Conservation (phyloP, 1,140 invertebrate species). For the Temnothorax nylanderi region DNA sequence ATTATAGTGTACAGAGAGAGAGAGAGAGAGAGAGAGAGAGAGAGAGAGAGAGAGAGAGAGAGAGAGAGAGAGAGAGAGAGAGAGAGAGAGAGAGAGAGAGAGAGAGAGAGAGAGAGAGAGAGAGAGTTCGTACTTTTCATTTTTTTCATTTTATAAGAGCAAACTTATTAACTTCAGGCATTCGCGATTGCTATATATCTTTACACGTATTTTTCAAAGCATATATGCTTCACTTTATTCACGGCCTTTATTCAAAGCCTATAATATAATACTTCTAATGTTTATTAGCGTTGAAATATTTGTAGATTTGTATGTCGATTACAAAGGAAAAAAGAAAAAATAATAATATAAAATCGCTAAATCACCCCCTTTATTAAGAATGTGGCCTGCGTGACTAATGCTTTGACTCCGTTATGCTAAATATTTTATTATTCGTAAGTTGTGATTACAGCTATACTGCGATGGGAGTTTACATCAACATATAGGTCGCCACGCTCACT, state of each 20-base stretch:
- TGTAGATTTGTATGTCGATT: not conserved
- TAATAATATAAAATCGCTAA: not conserved
- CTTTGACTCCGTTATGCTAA: not conserved
- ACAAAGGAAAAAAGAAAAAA: not conserved
- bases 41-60: too few relatives aligned
- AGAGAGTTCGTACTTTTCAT: too few relatives aligned
- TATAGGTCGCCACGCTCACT: not conserved
- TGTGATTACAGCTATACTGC: not conserved
- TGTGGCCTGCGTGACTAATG: not conserved
- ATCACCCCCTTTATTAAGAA: not conserved
- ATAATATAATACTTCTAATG: not conserved
- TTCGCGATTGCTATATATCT: not conserved
- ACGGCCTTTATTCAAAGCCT: not conserved
- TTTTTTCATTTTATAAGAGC: not conserved
- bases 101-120: too few relatives aligned
- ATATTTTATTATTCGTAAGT: not conserved
- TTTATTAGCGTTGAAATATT: not conserved
- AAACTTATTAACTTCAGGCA: not conserved
- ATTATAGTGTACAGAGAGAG: not conserved
- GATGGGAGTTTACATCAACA: not conserved
- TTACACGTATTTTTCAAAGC: not conserved
- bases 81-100: too few relatives aligned
- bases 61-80: too few relatives aligned
- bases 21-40: too few relatives aligned
- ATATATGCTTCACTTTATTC: not conserved